Evolutionary conservation across 2,888 invertebrate species (phyloP).

Genomic region (Corbicula japonica): DNA sequence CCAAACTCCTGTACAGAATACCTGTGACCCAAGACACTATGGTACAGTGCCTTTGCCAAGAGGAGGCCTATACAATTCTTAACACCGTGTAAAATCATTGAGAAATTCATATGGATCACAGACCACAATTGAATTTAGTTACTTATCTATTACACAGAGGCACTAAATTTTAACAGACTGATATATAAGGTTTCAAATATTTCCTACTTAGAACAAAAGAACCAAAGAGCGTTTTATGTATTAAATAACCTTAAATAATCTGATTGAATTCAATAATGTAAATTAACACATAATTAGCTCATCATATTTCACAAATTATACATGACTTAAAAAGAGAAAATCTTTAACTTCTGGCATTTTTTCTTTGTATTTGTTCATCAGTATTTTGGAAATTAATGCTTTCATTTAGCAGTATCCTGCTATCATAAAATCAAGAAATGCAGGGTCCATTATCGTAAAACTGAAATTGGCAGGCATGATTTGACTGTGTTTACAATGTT

Average conservation of each 20-base stretch:
- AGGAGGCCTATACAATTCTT: slow-evolving; percentile 15
- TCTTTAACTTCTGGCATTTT: too few relatives aligned
- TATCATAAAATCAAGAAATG: too few relatives aligned
- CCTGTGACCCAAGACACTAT: slow-evolving; percentile 12
- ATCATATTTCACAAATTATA: neutral
- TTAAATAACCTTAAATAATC: slow-evolving; percentile 15
- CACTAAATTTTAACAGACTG: slow-evolving; percentile 9
- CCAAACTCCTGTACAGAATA: neutral
- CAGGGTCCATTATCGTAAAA: too few relatives aligned
- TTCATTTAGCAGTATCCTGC: too few relatives aligned
- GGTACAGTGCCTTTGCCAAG: slow-evolving; percentile 24
- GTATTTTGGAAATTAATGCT: too few relatives aligned
- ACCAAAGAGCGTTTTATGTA: slow-evolving; percentile 25
- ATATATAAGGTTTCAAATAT: slow-evolving; percentile 10
- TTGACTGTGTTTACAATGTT: too few relatives aligned
- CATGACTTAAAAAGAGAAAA: too few relatives aligned
- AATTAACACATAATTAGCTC: slow-evolving; percentile 22
- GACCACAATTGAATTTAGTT: neutral
- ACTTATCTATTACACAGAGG: neutral
- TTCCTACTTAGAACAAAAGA: slow-evolving; percentile 8
- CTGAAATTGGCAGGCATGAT: too few relatives aligned
- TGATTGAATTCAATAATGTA: slow-evolving; percentile 27
- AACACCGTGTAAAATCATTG: slow-evolving; percentile 15
- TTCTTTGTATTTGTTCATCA: too few relatives aligned
- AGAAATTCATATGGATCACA: slow-evolving; percentile 1